Percentiles rank a stretch among this genome's conserved stretches.
phyloP scores from a whole-genome alignment of 1,140 invertebrate genomes.

The Solenopsis invicta region DNA sequence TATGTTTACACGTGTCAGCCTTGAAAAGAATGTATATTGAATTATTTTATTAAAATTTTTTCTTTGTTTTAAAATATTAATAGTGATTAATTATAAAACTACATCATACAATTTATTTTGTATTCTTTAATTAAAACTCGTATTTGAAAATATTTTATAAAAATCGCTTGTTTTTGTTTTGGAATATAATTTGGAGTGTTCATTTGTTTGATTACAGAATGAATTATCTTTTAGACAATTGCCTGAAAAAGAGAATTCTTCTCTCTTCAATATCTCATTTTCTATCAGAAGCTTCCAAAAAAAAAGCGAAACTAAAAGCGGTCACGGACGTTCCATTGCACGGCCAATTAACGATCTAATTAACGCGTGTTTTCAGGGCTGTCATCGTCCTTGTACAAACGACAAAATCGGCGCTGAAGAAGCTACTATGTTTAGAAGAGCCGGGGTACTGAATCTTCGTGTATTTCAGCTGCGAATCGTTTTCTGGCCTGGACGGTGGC shows the following conservation, averaged over 20 bases:
- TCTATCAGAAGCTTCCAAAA: not conserved
- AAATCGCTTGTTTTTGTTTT: not conserved
- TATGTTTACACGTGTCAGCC: not conserved
- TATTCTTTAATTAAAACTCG: not conserved
- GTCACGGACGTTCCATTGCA: not conserved
- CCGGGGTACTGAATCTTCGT: slow-evolving; percentile 74
- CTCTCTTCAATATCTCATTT: not conserved
- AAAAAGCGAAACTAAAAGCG: slow-evolving; percentile 7
- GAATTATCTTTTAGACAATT: not conserved
- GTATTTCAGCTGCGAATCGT: slow-evolving; percentile 83
- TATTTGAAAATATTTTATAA: not conserved
- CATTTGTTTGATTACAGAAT: not conserved
- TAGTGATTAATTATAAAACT: not conserved
- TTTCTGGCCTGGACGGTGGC: slow-evolving; percentile 80
- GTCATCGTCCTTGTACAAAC: slow-evolving; percentile 63
- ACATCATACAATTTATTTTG: not conserved
- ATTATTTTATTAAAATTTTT: not conserved
- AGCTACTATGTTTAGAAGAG: slow-evolving; percentile 82
- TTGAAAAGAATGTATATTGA: not conserved
- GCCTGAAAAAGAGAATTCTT: not conserved
- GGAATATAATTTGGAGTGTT: not conserved
- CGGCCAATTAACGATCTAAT: slow-evolving; percentile 34
- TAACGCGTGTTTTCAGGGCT: slow-evolving; percentile 9
- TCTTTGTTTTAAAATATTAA: not conserved
- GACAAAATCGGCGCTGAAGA: slow-evolving; percentile 56